Evolutionary conservation across 1,140 invertebrate species (phyloP).

Genomic region (Archivesica marissinica): DNA sequence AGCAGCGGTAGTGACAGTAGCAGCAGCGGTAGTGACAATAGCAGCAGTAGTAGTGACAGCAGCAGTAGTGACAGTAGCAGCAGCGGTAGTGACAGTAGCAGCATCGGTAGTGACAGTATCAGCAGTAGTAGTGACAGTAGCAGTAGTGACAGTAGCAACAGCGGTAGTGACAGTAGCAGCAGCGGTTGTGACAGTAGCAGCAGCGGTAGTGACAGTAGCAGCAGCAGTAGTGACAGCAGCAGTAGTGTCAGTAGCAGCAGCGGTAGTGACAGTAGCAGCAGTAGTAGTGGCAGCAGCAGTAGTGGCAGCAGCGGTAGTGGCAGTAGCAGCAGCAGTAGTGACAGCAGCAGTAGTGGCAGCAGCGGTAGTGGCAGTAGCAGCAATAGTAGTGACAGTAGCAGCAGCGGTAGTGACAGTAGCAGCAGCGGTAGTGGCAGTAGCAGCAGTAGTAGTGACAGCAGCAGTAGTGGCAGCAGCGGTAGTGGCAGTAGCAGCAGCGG

Average conservation of each 20-base stretch:
- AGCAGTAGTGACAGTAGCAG: slow-evolving; percentile 2
- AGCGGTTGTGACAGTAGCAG: too few relatives aligned
- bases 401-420: slow-evolving; percentile 12
- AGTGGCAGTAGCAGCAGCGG: neutral
- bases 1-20: slow-evolving; percentile 6
- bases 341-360: slow-evolving; percentile 4
- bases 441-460: neutral
- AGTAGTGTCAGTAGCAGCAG: slow-evolving; percentile 23
- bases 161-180: slow-evolving; percentile 6
- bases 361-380: slow-evolving; percentile 3
- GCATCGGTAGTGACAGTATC: too few relatives aligned
- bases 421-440: slow-evolving; percentile 16
- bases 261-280: slow-evolving; percentile 12
- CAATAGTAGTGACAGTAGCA: slow-evolving; percentile 1
- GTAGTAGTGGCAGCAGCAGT: slow-evolving; percentile 6
- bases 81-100: neutral
- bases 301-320: slow-evolving; percentile 17
- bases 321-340: neutral
- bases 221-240: slow-evolving; percentile 14
- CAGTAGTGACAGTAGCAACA: neutral
- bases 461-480: neutral
- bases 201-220: neutral
- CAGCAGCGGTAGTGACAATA: neutral
- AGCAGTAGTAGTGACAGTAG: too few relatives aligned
- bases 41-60: neutral